Evolutionary conservation across 2,113 vertebrate genomes (phyloP).

Genomic region (Sminthopsis crassicaudata): DNA sequence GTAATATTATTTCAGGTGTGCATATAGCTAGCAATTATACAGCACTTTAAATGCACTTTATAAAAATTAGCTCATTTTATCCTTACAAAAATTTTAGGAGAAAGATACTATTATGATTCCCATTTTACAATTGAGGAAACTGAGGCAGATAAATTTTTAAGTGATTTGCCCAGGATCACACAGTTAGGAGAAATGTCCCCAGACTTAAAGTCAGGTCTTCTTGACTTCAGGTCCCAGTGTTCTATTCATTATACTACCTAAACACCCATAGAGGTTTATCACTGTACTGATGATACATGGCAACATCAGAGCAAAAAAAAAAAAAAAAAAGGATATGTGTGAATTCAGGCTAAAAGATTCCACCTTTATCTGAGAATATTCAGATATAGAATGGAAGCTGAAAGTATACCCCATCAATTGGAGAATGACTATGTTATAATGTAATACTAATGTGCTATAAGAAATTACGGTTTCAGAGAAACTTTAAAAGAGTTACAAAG

Average conservation of each 20-base stretch:
- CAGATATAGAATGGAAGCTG: not conserved
- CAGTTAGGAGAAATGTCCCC: not conserved
- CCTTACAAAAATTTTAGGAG: not conserved
- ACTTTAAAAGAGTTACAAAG: not conserved
- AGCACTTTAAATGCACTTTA: not conserved
- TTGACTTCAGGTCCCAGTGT: not conserved
- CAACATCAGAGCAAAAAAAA: not conserved
- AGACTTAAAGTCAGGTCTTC: not conserved
- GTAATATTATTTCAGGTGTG: not conserved
- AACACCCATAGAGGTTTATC: not conserved
- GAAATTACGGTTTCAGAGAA: not conserved
- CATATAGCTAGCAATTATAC: not conserved
- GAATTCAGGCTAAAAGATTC: not conserved
- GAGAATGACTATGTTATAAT: not conserved
- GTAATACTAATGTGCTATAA: not conserved
- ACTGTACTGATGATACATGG: not conserved
- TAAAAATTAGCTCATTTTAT: not conserved
- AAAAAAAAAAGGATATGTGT: not conserved
- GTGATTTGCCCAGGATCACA: not conserved
- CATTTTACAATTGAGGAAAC: not conserved
- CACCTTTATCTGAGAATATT: not conserved
- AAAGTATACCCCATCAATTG: not conserved
- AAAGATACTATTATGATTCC: not conserved
- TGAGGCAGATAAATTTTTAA: not conserved
- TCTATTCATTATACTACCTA: not conserved